Conservation (phyloP, 2,113 vertebrate species). For the Mugil cephalus region DNA sequence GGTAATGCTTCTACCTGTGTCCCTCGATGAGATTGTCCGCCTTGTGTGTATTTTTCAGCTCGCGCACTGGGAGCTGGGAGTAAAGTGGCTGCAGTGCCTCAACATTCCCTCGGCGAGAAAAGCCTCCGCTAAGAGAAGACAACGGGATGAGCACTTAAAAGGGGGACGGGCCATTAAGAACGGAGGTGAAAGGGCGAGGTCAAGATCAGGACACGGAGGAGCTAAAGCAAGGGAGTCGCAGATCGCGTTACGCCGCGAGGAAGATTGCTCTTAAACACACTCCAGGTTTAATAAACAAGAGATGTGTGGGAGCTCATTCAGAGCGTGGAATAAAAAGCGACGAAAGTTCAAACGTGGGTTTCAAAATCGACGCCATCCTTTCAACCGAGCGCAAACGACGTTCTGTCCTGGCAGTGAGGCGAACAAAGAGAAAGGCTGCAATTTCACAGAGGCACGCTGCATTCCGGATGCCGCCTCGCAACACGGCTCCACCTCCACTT, state of each 20-base stretch:
- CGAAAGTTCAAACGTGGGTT: constrained; percentile 16
- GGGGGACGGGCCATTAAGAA: constrained; percentile 54
- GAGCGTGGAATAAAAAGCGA: constrained; percentile 41
- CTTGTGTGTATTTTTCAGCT: neutral
- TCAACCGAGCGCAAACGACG: neutral
- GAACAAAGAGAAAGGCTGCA: constrained; percentile 6
- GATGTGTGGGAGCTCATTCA: constrained; percentile 16
- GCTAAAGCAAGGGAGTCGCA: constrained; percentile 11
- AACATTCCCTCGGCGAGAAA: neutral
- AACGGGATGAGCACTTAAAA: constrained; percentile 26
- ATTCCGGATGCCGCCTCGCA: constrained; percentile 4
- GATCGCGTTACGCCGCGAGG: constrained; percentile 15
- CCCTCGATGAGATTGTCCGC: constrained; percentile 1
- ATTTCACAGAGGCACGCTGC: constrained; percentile 21
- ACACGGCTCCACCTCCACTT: constrained; percentile 13
- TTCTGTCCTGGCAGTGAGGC: constrained; percentile 8
- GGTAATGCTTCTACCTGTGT: constrained; percentile 27
- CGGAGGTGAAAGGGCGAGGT: constrained; percentile 57
- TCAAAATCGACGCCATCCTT: constrained; percentile 11
- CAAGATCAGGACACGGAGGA: constrained; percentile 42
- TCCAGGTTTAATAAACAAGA: constrained; percentile 45
- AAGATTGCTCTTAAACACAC: constrained; percentile 46
- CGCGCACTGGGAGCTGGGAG: constrained; percentile 30
- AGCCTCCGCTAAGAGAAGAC: constrained; percentile 17
- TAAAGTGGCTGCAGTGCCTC: constrained; percentile 15